Percentiles rank a stretch among this genome's conserved stretches.
Conservation (phyloP, 2,797 vertebrate species). For the Danio albolineatus region DNA sequence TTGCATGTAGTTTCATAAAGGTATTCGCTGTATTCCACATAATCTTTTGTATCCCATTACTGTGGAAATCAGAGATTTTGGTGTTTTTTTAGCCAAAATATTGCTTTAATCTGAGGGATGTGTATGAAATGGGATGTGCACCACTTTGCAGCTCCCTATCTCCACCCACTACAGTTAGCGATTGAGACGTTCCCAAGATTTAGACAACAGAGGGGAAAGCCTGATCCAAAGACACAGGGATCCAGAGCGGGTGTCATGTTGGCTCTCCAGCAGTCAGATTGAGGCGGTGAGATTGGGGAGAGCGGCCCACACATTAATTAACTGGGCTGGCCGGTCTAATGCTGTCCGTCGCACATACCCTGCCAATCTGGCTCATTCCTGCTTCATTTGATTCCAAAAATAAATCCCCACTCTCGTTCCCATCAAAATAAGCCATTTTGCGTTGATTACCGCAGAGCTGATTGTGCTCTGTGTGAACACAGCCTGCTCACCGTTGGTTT, state of each 20-base stretch:
- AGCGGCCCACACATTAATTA: slow-evolving; percentile 61
- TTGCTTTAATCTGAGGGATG: background rate
- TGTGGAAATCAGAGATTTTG: background rate
- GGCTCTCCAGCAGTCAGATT: slow-evolving; percentile 39
- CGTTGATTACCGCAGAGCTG: slow-evolving; percentile 46
- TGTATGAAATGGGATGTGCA: background rate
- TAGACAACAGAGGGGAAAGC: background rate
- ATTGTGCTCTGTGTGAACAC: slow-evolving; percentile 32
- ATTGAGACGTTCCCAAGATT: slow-evolving; percentile 18
- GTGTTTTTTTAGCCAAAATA: background rate
- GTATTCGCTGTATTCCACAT: no score
- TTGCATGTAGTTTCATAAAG: no score
- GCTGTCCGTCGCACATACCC: slow-evolving; percentile 23
- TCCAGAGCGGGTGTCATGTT: slow-evolving; percentile 19
- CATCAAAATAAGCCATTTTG: slow-evolving; percentile 60
- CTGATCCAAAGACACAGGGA: background rate
- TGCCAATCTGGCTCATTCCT: slow-evolving; percentile 59
- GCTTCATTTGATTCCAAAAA: slow-evolving; percentile 40
- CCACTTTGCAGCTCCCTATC: slow-evolving; percentile 12
- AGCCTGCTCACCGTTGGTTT: background rate
- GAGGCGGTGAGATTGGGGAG: slow-evolving; percentile 23
- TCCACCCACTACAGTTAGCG: background rate
- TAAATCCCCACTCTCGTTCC: slow-evolving; percentile 55
- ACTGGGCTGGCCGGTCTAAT: slow-evolving; percentile 50
- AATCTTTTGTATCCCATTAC: background rate